Conservation (phyloP, 2,888 invertebrate species). For the Acleris sparsana region DNA sequence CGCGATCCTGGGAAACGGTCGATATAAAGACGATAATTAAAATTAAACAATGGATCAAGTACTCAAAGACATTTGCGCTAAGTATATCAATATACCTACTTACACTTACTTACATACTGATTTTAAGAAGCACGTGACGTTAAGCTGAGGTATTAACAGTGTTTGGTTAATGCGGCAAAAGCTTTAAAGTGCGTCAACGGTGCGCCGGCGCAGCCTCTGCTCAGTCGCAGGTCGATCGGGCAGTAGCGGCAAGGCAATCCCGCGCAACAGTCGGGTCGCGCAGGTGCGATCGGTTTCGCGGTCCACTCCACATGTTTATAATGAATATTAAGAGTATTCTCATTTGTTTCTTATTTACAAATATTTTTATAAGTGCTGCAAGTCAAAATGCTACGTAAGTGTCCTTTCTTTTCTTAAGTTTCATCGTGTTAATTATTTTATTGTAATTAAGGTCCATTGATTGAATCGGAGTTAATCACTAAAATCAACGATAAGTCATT, state of each 20-base stretch:
- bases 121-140: slow-evolving; percentile 10
- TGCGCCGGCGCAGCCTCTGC: slow-evolving; percentile 64
- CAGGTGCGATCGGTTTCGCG: slow-evolving; percentile 50
- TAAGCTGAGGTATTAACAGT: slow-evolving; percentile 43
- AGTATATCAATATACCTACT: too few species aligned
- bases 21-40: too few species aligned
- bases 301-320: slow-evolving; percentile 60
- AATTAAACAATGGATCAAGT: too few species aligned
- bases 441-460: background rate
- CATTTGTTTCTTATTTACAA: slow-evolving; percentile 52
- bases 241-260: slow-evolving; percentile 69
- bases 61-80: too few species aligned
- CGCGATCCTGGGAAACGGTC: too few species aligned
- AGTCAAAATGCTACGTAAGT: slow-evolving; percentile 70
- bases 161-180: slow-evolving; percentile 54
- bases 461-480: too few species aligned
- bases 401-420: slow-evolving; percentile 6
- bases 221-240: slow-evolving; percentile 48
- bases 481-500: too few species aligned
- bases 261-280: slow-evolving; percentile 67
- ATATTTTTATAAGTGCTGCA: slow-evolving; percentile 51
- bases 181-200: slow-evolving; percentile 49
- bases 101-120: background rate
- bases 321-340: slow-evolving; percentile 65
- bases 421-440: background rate